phyloP scores from a whole-genome alignment of 2,888 invertebrate species.

The Phaedon cochleariae region DNA sequence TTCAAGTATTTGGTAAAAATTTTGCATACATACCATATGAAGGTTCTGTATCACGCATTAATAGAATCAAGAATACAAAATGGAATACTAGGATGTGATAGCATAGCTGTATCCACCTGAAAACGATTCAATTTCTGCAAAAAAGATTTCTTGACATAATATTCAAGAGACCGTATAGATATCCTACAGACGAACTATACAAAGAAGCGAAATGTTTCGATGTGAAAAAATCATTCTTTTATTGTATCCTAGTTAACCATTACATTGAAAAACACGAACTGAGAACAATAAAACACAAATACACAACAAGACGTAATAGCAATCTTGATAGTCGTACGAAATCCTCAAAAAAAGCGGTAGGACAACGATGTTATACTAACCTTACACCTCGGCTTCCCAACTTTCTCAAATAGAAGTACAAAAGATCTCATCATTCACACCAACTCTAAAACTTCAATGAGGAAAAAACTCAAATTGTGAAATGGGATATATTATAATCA shows the following conservation, averaged over 20 bases:
- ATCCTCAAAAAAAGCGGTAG: background rate
- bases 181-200: background rate
- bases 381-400: background rate
- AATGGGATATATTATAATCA: no score
- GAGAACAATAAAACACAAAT: background rate
- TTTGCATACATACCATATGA: background rate
- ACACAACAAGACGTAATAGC: background rate
- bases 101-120: background rate
- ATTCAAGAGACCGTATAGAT: background rate
- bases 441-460: background rate
- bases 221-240: background rate
- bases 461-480: background rate
- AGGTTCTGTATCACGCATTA: conserved; percentile 1
- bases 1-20: conserved; percentile 3
- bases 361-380: background rate
- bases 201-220: background rate
- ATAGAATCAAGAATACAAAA: no score
- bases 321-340: background rate
- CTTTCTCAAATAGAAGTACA: background rate
- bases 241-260: background rate
- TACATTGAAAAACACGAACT: background rate
- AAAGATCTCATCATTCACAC: conserved; percentile 1
- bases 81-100: background rate
- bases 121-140: background rate
- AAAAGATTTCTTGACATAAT: background rate